Percentiles rank a stretch among this genome's conserved stretches.
Conservation (phyloP, 37 sponge, comb jelly and placozoan genomes). For the Amphimedon queenslandica region DNA sequence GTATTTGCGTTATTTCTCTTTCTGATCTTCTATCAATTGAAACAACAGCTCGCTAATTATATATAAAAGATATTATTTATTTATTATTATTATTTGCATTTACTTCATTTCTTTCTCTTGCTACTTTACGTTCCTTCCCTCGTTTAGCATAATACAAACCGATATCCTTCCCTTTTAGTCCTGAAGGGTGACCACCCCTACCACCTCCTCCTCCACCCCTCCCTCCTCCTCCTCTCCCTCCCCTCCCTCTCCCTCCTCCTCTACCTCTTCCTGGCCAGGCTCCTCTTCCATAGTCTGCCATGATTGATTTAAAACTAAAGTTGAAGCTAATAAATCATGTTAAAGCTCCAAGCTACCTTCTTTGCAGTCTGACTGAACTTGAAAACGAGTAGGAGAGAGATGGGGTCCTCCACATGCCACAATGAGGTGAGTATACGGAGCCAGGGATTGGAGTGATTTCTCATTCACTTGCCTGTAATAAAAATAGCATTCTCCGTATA, state of each 20-base stretch:
- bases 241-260: not conserved
- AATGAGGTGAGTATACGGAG: too few relatives aligned
- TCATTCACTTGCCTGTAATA: too few relatives aligned
- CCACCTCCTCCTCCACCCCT: slow-evolving; percentile 43
- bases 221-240: slow-evolving; percentile 17
- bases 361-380: too few relatives aligned
- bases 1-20: slow-evolving; percentile 22
- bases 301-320: too few relatives aligned
- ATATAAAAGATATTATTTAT: not conserved
- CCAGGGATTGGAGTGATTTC: too few relatives aligned
- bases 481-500: too few relatives aligned
- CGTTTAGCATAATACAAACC: slow-evolving; percentile 54
- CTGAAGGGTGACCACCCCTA: slow-evolving; percentile 32
- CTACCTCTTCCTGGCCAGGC: not conserved
- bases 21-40: slow-evolving; percentile 23
- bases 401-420: too few relatives aligned
- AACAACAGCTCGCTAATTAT: slow-evolving; percentile 37
- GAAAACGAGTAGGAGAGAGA: too few relatives aligned
- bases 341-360: too few relatives aligned
- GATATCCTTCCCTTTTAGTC: slow-evolving; percentile 55
- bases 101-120: slow-evolving; percentile 54
- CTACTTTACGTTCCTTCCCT: slow-evolving; percentile 21
- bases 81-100: not conserved
- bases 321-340: too few relatives aligned
- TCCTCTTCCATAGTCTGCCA: not conserved